Evolutionary conservation across 2,113 vertebrate species (phyloP).

Genomic region (Cavia porcellus): DNA sequence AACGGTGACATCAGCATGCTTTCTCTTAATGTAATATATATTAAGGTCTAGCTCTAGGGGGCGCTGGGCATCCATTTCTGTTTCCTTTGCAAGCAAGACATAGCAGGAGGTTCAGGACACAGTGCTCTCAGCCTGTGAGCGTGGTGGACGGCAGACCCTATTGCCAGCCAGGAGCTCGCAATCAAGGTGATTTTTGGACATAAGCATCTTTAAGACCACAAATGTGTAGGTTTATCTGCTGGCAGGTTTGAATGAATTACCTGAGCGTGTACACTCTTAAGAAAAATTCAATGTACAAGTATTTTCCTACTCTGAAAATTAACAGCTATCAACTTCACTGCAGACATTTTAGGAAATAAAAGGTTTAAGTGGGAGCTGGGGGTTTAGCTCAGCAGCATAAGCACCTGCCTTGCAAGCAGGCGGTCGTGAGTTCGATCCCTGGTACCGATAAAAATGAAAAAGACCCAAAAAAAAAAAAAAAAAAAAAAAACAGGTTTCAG

Average conservation of each 20-base stretch:
- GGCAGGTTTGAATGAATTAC: too few relatives aligned
- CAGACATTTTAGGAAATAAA: background rate
- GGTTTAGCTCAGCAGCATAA: too few relatives aligned
- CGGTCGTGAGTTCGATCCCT: too few relatives aligned
- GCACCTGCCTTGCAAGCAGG: too few relatives aligned
- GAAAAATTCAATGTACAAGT: background rate
- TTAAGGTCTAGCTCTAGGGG: fast-evolving
- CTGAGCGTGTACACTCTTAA: fast-evolving
- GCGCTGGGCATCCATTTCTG: background rate
- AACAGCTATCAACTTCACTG: background rate
- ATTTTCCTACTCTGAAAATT: too few relatives aligned
- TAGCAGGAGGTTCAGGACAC: background rate
- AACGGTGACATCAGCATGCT: background rate
- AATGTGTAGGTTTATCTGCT: too few relatives aligned
- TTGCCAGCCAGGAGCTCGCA: fast-evolving
- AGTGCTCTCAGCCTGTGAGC: background rate
- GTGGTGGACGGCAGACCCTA: background rate
- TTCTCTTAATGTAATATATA: background rate
- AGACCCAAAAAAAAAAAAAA: too few relatives aligned
- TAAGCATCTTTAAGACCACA: background rate
- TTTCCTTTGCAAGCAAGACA: background rate
- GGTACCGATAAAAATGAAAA: too few relatives aligned
- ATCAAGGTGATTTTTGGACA: fast-evolving
- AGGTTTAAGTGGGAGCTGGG: too few relatives aligned
- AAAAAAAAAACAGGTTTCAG: too few relatives aligned